These are phyloP conservation scores for Troglohyphantes excavatus DNA, from an alignment of 2,888 invertebrate species.

Conservation along the genomic window DNA sequence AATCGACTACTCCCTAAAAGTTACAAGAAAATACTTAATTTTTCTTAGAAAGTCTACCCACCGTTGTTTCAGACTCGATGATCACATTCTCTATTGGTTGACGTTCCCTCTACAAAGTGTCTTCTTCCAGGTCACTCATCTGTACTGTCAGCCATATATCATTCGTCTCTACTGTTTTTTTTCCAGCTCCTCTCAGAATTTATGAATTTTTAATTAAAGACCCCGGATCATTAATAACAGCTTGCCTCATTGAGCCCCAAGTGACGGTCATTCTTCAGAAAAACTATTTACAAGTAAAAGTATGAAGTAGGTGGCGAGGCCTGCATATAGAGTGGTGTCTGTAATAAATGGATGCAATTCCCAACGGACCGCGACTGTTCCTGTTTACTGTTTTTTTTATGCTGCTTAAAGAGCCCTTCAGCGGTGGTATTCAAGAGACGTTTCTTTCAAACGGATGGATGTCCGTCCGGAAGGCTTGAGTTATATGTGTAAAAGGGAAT, in stretches of 20 bases:
- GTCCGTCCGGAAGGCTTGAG: slow-evolving; percentile 35
- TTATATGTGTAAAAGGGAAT: slow-evolving; percentile 14
- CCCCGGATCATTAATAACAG: slow-evolving; percentile 49
- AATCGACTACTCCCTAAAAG: too few species aligned
- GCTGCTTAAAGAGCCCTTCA: slow-evolving; percentile 4
- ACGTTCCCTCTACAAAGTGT: background rate
- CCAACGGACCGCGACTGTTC: background rate
- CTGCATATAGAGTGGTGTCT: slow-evolving; percentile 70
- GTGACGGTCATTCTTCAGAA: slow-evolving; percentile 23
- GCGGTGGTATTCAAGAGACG: slow-evolving; percentile 31
- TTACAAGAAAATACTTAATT: too few species aligned
- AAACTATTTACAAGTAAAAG: slow-evolving; percentile 53
- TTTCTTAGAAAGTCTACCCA: too few species aligned
- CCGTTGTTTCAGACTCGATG: background rate
- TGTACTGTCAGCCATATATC: slow-evolving; percentile 45
- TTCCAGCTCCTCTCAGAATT: slow-evolving; percentile 50
- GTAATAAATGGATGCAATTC: slow-evolving; percentile 55
- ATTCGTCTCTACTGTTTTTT: slow-evolving; percentile 32
- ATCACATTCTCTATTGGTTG: background rate
- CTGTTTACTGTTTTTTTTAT: slow-evolving; percentile 10
- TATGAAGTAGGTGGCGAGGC: slow-evolving; percentile 68
- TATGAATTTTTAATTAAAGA: slow-evolving; percentile 76
- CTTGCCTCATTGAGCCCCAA: slow-evolving; percentile 18
- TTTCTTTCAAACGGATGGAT: slow-evolving; percentile 56
- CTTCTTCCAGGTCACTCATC: slow-evolving; percentile 25